These are phyloP conservation scores for Calliopum simillimum DNA, from an alignment of 2,888 invertebrate genomes.

Conservation along the genomic window DNA sequence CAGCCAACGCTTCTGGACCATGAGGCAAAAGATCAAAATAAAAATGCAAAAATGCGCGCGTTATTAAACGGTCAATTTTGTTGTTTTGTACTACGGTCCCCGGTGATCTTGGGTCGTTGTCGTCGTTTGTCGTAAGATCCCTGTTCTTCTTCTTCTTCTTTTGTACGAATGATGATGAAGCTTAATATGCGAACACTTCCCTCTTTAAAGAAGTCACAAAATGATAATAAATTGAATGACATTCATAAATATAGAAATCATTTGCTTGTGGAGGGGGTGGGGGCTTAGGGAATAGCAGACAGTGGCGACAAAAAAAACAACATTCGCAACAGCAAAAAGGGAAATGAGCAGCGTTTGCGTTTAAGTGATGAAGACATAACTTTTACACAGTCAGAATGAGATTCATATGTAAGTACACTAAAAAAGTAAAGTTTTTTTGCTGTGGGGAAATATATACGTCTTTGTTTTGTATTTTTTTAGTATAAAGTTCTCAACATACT, in stretches of 20 bases:
- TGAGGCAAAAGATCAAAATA: slow-evolving; percentile 3
- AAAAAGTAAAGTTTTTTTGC: too few species aligned
- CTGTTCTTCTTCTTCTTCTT: too few species aligned
- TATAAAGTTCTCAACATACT: too few species aligned
- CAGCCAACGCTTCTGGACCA: too few species aligned
- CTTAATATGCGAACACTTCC: slow-evolving; percentile 58
- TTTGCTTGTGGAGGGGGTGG: slow-evolving; percentile 45
- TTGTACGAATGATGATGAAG: too few species aligned
- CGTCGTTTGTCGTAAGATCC: slow-evolving; percentile 43
- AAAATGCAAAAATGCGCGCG: slow-evolving; percentile 18
- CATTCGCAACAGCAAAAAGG: slow-evolving; percentile 20
- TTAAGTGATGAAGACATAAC: slow-evolving; percentile 34
- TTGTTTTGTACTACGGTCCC: slow-evolving; percentile 16
- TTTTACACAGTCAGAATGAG: not conserved
- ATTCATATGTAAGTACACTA: too few species aligned
- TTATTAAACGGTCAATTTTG: not conserved
- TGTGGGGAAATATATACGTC: too few species aligned
- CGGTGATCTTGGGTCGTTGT: slow-evolving; percentile 9
- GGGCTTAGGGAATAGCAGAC: slow-evolving; percentile 19
- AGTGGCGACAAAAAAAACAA: slow-evolving; percentile 37
- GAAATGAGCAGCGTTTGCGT: slow-evolving; percentile 16
- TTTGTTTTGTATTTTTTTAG: too few species aligned
- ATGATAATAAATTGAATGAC: slow-evolving; percentile 65
- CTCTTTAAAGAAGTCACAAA: slow-evolving; percentile 55
- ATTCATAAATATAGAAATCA: slow-evolving; percentile 64